phyloP scores from a whole-genome alignment of 2,888 invertebrate genomes.

The Chrysolina oricalcia region DNA sequence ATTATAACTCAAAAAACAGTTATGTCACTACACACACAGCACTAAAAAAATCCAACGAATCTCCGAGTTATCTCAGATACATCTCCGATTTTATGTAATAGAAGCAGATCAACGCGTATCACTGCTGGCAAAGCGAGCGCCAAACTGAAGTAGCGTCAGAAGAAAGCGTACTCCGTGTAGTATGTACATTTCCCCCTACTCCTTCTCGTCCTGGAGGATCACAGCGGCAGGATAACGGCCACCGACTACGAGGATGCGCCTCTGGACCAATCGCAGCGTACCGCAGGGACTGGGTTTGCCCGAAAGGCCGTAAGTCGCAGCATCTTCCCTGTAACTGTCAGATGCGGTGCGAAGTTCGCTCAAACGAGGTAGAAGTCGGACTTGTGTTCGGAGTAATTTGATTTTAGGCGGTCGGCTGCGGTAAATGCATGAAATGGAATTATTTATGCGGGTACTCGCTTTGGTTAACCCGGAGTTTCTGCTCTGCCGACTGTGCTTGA shows the following conservation, averaged over 20 bases:
- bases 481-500: not conserved
- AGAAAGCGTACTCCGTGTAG: constrained; percentile 36
- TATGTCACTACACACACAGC: constrained; percentile 44
- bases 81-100: constrained; percentile 43
- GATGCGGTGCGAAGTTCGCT: not conserved
- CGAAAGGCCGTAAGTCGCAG: constrained; percentile 30
- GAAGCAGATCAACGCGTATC: constrained; percentile 27
- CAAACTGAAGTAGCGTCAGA: constrained; percentile 21
- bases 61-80: constrained; percentile 25
- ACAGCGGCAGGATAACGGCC: constrained; percentile 52
- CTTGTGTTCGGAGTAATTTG: not conserved
- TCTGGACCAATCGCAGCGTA: constrained; percentile 48
- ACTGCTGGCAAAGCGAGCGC: constrained; percentile 22
- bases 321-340: constrained; percentile 13
- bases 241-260: constrained; percentile 52
- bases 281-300: constrained; percentile 36
- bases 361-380: not conserved
- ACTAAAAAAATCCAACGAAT: constrained; percentile 33
- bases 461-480: not conserved
- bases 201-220: constrained; percentile 65
- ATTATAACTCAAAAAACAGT: constrained; percentile 35
- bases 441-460: not conserved
- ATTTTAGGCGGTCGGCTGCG: constrained; percentile 4
- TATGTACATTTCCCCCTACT: constrained; percentile 62
- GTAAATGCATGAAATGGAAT: constrained; percentile 2